Evolutionary conservation across 2,797 vertebrate genomes (phyloP).

Genomic region (Poecilia picta): DNA sequence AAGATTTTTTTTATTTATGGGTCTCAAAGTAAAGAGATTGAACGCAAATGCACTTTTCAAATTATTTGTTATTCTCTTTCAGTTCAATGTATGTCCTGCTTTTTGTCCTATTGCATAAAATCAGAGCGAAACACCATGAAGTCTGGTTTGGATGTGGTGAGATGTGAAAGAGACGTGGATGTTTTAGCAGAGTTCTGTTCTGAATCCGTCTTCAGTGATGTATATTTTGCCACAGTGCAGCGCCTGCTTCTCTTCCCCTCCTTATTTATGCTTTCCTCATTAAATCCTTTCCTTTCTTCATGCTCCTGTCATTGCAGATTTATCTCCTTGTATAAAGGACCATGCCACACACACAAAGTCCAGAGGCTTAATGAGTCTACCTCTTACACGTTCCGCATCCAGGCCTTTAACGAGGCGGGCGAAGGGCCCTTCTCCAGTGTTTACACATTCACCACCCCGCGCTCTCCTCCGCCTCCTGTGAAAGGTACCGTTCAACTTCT

Average conservation of each 20-base stretch:
- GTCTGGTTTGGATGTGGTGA: background rate
- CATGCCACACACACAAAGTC: constrained; percentile 98
- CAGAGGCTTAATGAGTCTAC: constrained; percentile 98
- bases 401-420: constrained; percentile 98
- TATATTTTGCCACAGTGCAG: background rate
- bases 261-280: constrained; percentile 50
- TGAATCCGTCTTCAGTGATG: background rate
- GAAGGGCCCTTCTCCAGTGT: constrained; percentile 95
- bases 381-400: constrained; percentile 96
- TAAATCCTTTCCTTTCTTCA: constrained; percentile 38
- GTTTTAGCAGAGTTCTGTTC: background rate
- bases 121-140: background rate
- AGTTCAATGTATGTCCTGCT: background rate
- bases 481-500: constrained; percentile 84
- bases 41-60: background rate
- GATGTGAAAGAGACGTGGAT: background rate
- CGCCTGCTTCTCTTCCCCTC: constrained; percentile 5
- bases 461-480: constrained; percentile 91
- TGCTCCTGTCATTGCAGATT: constrained; percentile 83
- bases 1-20: background rate
- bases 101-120: background rate
- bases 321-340: constrained; percentile 94
- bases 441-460: constrained; percentile 94
- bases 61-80: background rate
- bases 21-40: background rate